Base-by-base conservation (phyloP, 2,113 vertebrate genomes). In the Hypocryptadius cinnamomeus region DNA sequence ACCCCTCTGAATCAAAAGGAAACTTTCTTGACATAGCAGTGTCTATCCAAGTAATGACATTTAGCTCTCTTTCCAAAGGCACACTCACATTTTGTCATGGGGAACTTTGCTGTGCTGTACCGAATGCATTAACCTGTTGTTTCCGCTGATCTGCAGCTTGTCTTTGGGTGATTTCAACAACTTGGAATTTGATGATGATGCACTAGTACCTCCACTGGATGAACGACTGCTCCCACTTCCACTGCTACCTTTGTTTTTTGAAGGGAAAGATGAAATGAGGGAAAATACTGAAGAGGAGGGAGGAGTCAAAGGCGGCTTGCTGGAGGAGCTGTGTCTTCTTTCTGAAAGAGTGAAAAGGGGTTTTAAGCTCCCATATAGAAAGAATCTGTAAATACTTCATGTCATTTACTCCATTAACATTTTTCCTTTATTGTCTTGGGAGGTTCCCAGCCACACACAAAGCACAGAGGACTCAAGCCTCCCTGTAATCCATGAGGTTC, bases 101-200 rank as follows among this genome's bases (percentile, higher is more conserved):
- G 98, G 97, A 97, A 97, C 97, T 98, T 98, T 98, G 96, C 97
- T 98, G 63, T 98, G 98, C 80, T 98, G 96, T 95, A 98, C 84
- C 91, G 97, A 98, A 91, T 98, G 98, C 96, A 98, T 97, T 85
- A 98, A 97, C 98, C 98, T 98, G 94, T 97, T 97, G 96, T 95
- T 99, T 98, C 99, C 98, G 93, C 98, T 98, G 97, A 98, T 96
- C 94, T 98, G 98, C 96, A 98, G 97, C 98, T 99, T 99, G 94
- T 99, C 99, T 99, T 99, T 99, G 99, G 99, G 98, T 94, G 98
- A 97, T 98, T 99, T 99, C 94, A 98, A 96, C 95, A 98, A 98
- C 98, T 98, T 99, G 95, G 98, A 98, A 96, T 98, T 98, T 93
- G 98, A 98, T 63, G 98, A 97, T 73, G 98, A 97, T 69, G 98